These are phyloP conservation scores for Lampropteryx suffumata DNA, from an alignment of 2,888 invertebrate genomes.

Conservation along the genomic window DNA sequence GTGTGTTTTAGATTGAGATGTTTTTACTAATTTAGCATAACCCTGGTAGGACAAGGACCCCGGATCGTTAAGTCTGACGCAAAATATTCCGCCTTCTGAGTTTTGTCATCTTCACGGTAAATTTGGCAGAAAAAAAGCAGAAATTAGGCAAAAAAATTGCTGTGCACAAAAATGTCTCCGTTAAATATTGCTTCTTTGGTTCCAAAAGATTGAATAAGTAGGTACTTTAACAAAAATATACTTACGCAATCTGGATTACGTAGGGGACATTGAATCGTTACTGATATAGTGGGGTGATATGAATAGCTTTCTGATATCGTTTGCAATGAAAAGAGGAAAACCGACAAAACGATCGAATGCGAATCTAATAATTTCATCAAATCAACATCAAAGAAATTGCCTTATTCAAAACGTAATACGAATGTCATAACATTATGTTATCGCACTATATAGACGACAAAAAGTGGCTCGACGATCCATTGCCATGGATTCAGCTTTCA, in stretches of 20 bases:
- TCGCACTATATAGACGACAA: constrained; percentile 20
- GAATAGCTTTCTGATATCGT: constrained; percentile 10
- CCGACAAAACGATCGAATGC: constrained; percentile 24
- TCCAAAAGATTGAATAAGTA: not conserved
- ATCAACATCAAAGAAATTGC: constrained; percentile 37
- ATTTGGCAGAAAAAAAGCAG: constrained; percentile 2
- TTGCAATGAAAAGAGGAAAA: constrained; percentile 25
- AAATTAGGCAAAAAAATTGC: constrained; percentile 3
- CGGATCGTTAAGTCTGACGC: constrained; percentile 28
- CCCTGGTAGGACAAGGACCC: constrained; percentile 31
- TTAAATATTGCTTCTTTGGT: constrained; percentile 6
- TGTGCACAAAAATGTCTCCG: constrained; percentile 3
- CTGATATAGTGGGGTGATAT: constrained; percentile 11
- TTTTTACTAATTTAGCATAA: constrained; percentile 31
- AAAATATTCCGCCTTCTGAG: constrained; percentile 11
- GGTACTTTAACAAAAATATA: constrained; percentile 2
- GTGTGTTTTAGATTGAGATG: constrained; percentile 24
- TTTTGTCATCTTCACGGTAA: constrained; percentile 16
- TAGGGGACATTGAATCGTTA: constrained; percentile 14
- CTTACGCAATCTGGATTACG: not conserved
- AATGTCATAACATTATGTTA: constrained; percentile 39
- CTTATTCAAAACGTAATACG: constrained; percentile 38
- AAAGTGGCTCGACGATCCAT: constrained; percentile 21
- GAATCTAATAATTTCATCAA: constrained; percentile 34
- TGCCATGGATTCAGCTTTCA: constrained; percentile 30